phyloP scores from a whole-genome alignment of 2,113 vertebrate species.

The Anarhynchus alexandrinus region DNA sequence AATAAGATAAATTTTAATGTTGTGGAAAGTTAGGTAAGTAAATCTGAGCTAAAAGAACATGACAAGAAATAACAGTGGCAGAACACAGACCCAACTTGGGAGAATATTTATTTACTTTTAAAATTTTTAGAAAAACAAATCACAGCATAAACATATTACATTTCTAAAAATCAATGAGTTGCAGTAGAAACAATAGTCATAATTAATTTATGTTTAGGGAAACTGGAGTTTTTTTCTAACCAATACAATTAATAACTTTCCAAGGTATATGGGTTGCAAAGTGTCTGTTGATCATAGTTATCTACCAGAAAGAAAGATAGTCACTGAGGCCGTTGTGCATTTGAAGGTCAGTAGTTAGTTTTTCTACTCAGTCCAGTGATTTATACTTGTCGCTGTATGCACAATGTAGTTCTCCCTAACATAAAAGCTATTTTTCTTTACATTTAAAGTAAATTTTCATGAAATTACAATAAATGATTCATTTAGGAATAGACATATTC shows the following conservation, averaged over 20 bases:
- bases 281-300: not conserved
- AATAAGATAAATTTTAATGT: not conserved
- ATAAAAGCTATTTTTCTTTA: not conserved
- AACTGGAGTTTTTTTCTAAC: not conserved
- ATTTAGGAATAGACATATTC: not conserved
- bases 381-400: not conserved
- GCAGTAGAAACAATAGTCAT: not conserved
- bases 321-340: not conserved
- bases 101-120: not conserved
- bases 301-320: not conserved
- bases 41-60: not conserved
- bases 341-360: not conserved
- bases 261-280: not conserved
- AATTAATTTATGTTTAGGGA: not conserved
- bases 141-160: not conserved
- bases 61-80: not conserved
- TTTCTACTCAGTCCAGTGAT: not conserved
- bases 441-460: not conserved
- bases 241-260: not conserved
- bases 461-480: not conserved
- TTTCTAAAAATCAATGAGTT: not conserved
- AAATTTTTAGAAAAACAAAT: not conserved
- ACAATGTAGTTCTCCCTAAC: not conserved
- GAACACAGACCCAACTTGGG: not conserved
- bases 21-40: not conserved